These are phyloP conservation scores for Amblyjoppa fuscipennis DNA, from an alignment of 2,888 invertebrate species.

Conservation along the genomic window DNA sequence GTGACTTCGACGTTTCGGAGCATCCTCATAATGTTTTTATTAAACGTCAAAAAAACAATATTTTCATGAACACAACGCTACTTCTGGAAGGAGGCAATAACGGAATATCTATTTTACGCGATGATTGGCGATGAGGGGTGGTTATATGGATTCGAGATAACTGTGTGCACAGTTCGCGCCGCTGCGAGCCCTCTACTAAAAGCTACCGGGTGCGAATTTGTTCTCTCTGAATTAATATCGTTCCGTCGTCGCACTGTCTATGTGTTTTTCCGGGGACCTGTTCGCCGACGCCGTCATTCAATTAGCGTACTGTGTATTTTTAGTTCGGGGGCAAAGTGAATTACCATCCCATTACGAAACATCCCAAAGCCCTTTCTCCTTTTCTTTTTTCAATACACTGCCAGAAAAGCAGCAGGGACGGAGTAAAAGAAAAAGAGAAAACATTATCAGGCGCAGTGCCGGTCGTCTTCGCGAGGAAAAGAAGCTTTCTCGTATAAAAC, in stretches of 20 bases:
- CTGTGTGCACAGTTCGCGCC: constrained; percentile 14
- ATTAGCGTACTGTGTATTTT: constrained; percentile 62
- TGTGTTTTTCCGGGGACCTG: constrained; percentile 36
- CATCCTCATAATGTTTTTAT: too few species aligned
- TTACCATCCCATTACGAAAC: constrained; percentile 65
- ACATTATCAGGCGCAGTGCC: constrained; percentile 1
- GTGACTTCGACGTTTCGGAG: too few species aligned
- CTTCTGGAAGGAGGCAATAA: too few species aligned
- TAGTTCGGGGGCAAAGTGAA: constrained; percentile 58
- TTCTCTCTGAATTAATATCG: constrained; percentile 56
- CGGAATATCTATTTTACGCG: neutral
- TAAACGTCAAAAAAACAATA: too few species aligned
- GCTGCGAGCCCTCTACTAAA: constrained; percentile 11
- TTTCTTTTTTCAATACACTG: constrained; percentile 10
- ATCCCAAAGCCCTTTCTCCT: constrained; percentile 31
- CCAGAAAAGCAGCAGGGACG: neutral
- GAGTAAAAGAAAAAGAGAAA: neutral
- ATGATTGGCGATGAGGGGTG: neutral
- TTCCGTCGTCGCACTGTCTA: constrained; percentile 22
- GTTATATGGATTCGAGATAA: neutral
- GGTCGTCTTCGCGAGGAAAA: constrained; percentile 17
- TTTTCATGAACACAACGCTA: too few species aligned
- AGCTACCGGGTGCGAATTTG: constrained; percentile 43
- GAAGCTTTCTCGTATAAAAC: constrained; percentile 43
- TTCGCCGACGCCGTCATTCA: constrained; percentile 59